phyloP scores from a whole-genome alignment of 2,113 vertebrate genomes.

The Cichladusa arquata region DNA sequence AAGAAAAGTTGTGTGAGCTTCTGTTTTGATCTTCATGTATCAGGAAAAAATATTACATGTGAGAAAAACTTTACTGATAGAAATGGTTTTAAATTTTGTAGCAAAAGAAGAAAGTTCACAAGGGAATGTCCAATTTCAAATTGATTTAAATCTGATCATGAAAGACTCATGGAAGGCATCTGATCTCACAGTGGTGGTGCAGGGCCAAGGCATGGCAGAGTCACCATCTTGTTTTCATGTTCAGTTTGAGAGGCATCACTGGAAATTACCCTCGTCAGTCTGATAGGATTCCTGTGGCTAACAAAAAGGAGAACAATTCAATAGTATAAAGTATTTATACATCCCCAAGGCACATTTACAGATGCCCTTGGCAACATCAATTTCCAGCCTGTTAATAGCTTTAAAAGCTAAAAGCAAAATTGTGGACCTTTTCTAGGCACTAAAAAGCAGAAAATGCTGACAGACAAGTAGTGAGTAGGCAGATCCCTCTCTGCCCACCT shows the following conservation, averaged over 20 bases:
- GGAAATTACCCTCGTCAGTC: background rate
- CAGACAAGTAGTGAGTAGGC: constrained; percentile 55
- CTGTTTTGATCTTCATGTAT: background rate
- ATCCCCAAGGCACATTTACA: constrained; percentile 47
- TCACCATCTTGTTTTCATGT: background rate
- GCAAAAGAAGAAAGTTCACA: background rate
- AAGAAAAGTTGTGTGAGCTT: background rate
- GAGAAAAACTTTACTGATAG: background rate
- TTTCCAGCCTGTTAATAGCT: constrained; percentile 60
- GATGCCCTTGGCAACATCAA: constrained; percentile 58
- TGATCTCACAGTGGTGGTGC: background rate
- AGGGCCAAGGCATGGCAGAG: background rate
- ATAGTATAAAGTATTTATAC: constrained; percentile 59
- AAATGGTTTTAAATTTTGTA: background rate
- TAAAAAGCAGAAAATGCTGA: constrained; percentile 52
- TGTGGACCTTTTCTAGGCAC: constrained; percentile 39
- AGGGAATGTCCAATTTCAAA: background rate
- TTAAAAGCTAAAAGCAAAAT: constrained; percentile 66
- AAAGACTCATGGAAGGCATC: background rate
- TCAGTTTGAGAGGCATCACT: background rate
- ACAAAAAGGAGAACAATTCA: constrained; percentile 39
- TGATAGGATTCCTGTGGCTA: constrained; percentile 48
- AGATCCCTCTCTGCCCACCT: constrained; percentile 50
- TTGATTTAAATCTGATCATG: background rate
- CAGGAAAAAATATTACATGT: background rate